Percentiles rank a stretch among this genome's conserved stretches.
These are phyloP conservation scores for Melierax canorus DNA, from an alignment of 2,113 vertebrate species.

Conservation along the genomic window DNA sequence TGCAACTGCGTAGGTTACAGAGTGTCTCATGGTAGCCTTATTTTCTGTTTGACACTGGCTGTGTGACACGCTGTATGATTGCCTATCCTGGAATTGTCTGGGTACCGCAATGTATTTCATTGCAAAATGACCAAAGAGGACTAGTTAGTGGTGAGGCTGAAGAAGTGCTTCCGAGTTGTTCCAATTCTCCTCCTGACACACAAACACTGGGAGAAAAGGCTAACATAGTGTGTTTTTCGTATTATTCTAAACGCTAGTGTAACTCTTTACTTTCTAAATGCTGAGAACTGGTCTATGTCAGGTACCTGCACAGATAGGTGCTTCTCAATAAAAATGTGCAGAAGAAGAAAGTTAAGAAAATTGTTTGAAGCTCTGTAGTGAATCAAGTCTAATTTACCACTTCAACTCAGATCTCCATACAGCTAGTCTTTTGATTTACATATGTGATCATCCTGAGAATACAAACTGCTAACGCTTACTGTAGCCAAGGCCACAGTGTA, in stretches of 20 bases:
- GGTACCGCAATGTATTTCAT: not conserved
- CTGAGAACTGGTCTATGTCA: not conserved
- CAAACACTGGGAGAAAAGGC: not conserved
- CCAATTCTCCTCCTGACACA: not conserved
- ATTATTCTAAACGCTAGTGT: not conserved
- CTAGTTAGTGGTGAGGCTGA: not conserved
- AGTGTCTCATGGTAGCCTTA: not conserved
- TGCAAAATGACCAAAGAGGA: not conserved
- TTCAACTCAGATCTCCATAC: not conserved
- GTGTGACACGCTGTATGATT: not conserved
- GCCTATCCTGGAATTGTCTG: not conserved
- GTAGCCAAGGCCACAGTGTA: not conserved
- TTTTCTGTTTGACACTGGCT: not conserved
- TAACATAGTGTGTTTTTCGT: not conserved
- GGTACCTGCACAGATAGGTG: not conserved
- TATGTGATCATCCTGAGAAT: not conserved
- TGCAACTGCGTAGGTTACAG: not conserved
- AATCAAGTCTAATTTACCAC: not conserved
- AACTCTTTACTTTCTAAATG: not conserved
- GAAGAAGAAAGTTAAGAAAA: not conserved
- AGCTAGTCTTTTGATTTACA: not conserved
- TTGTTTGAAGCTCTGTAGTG: not conserved
- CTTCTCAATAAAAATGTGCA: not conserved
- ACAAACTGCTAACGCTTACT: not conserved
- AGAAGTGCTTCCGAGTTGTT: not conserved